Conservation (phyloP, 2,797 vertebrate species). For the Cossypha polioptera region DNA sequence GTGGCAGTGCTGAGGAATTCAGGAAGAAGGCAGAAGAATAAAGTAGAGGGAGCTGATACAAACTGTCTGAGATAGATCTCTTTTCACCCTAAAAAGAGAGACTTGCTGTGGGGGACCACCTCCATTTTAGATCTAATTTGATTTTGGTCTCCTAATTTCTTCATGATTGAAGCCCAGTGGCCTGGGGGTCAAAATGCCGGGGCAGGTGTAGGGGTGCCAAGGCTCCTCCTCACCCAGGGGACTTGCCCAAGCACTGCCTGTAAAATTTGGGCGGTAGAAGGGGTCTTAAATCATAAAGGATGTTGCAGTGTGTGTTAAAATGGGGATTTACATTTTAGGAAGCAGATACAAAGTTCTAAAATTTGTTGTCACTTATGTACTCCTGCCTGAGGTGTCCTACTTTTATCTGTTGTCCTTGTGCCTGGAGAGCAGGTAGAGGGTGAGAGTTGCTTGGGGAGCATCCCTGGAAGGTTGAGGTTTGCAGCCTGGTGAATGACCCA, state of each 20-base stretch:
- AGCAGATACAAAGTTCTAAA: background rate
- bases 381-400: background rate
- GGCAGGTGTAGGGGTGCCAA: background rate
- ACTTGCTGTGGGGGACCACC: background rate
- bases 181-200: background rate
- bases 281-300: background rate
- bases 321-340: accelerated
- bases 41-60: background rate
- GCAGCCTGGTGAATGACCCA: background rate
- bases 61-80: background rate
- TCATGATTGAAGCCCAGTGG: background rate
- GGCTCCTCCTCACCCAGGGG: background rate
- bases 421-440: background rate
- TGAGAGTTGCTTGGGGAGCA: background rate
- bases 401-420: background rate
- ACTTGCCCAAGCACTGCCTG: background rate
- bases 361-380: accelerated
- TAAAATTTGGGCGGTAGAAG: background rate
- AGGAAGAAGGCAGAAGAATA: background rate
- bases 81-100: background rate
- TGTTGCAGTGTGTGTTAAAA: background rate
- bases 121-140: background rate
- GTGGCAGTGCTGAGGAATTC: background rate
- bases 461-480: background rate
- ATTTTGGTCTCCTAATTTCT: background rate